phyloP scores from a whole-genome alignment of 2,888 invertebrate species.

The Platerodrilus igneus region DNA sequence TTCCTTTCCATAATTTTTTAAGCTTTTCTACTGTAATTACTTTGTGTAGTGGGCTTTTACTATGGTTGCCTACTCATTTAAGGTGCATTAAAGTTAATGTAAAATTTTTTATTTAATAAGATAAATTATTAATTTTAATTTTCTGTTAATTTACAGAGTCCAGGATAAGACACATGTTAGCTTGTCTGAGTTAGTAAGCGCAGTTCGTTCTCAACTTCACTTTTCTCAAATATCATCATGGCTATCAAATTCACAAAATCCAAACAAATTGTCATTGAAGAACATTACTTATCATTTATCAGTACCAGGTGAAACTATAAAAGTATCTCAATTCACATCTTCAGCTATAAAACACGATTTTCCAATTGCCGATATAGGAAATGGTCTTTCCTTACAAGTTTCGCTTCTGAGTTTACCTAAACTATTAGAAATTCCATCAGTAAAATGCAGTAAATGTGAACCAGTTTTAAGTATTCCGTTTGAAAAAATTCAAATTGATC shows the following conservation, averaged over 20 bases:
- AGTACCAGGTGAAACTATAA: conserved; percentile 60
- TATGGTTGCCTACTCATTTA: too few relatives aligned
- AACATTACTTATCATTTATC: conserved; percentile 65
- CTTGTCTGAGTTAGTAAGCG: conserved; percentile 78
- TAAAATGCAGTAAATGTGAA: conserved; percentile 50
- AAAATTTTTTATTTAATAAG: too few relatives aligned
- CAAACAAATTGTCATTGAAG: conserved; percentile 36
- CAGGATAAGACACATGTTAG: conserved; percentile 51
- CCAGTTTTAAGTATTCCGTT: conserved; percentile 21
- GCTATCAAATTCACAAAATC: conserved; percentile 56
- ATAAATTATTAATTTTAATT: conserved; percentile 10
- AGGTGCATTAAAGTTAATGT: too few relatives aligned
- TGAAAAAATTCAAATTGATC: conserved; percentile 26
- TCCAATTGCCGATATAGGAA: conserved; percentile 64
- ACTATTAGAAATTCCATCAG: conserved; percentile 64
- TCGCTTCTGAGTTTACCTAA: conserved; percentile 68
- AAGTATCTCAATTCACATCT: conserved; percentile 53
- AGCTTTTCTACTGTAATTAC: not conserved
- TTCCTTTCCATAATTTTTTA: not conserved
- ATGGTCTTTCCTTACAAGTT: conserved; percentile 58
- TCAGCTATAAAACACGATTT: conserved; percentile 65
- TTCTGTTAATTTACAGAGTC: conserved; percentile 44
- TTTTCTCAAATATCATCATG: conserved; percentile 96
- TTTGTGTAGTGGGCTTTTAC: too few relatives aligned
- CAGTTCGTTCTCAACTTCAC: conserved; percentile 89